These are phyloP conservation scores for Anthonomus grandis DNA, from an alignment of 1,140 invertebrate species.

Conservation along the genomic window DNA sequence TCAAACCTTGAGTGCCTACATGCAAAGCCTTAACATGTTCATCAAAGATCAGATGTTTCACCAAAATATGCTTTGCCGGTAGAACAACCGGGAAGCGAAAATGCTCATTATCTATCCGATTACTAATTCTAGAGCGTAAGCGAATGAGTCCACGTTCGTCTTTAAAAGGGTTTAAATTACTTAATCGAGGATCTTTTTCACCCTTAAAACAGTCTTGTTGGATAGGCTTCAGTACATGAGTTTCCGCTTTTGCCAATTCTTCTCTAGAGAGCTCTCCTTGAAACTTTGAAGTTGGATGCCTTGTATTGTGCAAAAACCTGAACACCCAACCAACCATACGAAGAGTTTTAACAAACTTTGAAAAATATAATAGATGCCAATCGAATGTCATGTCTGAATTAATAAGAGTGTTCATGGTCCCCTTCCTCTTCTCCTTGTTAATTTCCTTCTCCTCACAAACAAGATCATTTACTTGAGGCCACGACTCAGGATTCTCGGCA, in stretches of 20 bases:
- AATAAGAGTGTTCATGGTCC: not conserved
- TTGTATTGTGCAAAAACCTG: slow-evolving; percentile 30
- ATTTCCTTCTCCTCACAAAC: slow-evolving; percentile 24
- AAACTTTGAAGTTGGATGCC: slow-evolving; percentile 27
- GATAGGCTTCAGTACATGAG: slow-evolving; percentile 13
- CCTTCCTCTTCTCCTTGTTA: slow-evolving; percentile 25
- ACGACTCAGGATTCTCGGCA: not conserved
- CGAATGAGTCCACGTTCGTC: slow-evolving; percentile 19
- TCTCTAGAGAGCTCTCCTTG: no score
- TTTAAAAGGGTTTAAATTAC: not conserved
- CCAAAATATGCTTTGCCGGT: slow-evolving; percentile 29
- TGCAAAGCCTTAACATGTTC: slow-evolving; percentile 15
- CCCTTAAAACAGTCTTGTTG: slow-evolving; percentile 3
- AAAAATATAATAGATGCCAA: slow-evolving; percentile 25
- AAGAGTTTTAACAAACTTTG: slow-evolving; percentile 35
- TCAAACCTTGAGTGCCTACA: slow-evolving; percentile 18
- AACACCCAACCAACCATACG: slow-evolving; percentile 35
- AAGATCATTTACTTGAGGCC: not conserved
- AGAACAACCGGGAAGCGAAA: slow-evolving; percentile 39
- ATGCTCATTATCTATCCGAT: slow-evolving; percentile 25
- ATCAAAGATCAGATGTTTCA: slow-evolving; percentile 12
- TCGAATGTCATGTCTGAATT: not conserved
- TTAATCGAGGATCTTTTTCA: not conserved
- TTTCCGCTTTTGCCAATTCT: slow-evolving; percentile 31
- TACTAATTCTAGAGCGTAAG: slow-evolving; percentile 36